Conservation (phyloP, 2,113 vertebrate genomes). For the Hypomesus transpacificus region DNA sequence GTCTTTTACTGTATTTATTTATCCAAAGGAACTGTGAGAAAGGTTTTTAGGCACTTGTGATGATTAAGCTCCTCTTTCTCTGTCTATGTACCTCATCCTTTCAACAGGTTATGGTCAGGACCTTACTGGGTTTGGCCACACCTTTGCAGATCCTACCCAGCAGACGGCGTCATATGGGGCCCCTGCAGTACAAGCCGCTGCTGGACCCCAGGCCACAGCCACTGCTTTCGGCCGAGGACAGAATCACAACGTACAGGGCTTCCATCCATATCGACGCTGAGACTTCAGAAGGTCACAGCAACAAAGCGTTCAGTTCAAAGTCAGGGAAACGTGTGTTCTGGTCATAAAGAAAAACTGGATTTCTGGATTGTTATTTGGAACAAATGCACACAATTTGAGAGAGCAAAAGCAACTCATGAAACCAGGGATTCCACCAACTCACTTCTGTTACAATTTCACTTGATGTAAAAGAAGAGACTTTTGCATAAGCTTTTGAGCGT, state of each 20-base stretch:
- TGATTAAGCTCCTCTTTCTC: neutral
- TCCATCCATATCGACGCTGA: constrained; percentile 98
- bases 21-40: neutral
- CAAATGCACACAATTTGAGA: constrained; percentile 58
- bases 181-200: constrained; percentile 83
- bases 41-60: neutral
- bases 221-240: constrained; percentile 90
- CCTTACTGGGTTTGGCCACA: constrained; percentile 93
- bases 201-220: constrained; percentile 81
- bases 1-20: neutral
- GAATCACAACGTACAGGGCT: constrained; percentile 98
- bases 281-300: constrained; percentile 13
- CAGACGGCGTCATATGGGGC: constrained; percentile 84
- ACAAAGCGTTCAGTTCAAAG: constrained; percentile 65
- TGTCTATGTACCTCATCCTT: constrained; percentile 24
- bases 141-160: constrained; percentile 93
- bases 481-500: constrained; percentile 59
- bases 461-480: constrained; percentile 63
- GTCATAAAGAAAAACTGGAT: constrained; percentile 67
- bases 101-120: constrained; percentile 93
- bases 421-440: constrained; percentile 66
- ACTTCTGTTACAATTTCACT: constrained; percentile 78
- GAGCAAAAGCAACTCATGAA: constrained; percentile 51
- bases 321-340: constrained; percentile 79
- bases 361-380: constrained; percentile 60